Conservation (phyloP, 2,113 vertebrate species). For the Todiramphus saurophagus region DNA sequence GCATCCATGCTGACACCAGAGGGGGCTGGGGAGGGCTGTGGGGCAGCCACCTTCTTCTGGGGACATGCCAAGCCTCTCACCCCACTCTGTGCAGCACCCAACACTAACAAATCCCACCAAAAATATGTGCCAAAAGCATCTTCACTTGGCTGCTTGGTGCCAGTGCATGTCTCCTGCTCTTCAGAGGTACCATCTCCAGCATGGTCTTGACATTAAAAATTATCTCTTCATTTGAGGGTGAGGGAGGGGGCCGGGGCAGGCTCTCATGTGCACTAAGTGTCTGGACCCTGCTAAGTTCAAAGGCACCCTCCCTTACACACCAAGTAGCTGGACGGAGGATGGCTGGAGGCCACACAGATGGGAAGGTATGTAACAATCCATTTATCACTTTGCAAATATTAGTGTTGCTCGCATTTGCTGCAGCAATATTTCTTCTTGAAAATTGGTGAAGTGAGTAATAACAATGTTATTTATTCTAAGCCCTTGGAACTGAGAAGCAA, state of each 20-base stretch:
- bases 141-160: not conserved
- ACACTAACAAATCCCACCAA: not conserved
- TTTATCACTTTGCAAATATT: slow-evolving; percentile 67
- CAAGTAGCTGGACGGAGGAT: not conserved
- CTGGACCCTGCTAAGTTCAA: slow-evolving; percentile 4
- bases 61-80: fast-evolving
- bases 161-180: not conserved
- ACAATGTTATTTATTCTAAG: slow-evolving; percentile 71
- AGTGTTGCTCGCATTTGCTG: slow-evolving; percentile 52
- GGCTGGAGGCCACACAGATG: slow-evolving; percentile 43
- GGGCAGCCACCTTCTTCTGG: fast-evolving
- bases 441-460: slow-evolving; percentile 70
- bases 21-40: not conserved
- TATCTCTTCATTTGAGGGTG: not conserved
- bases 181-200: not conserved
- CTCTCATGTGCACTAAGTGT: not conserved
- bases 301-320: not conserved
- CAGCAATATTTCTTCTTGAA: slow-evolving; percentile 65
- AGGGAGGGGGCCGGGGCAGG: not conserved
- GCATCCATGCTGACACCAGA: fast-evolving
- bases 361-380: slow-evolving; percentile 57
- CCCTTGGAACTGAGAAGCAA: slow-evolving; percentile 68
- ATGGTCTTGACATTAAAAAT: not conserved
- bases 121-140: not conserved
- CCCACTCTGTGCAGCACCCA: not conserved